These are phyloP conservation scores for Halocynthia roretzi DNA, from an alignment of 23 tunicate genomes.

Conservation along the genomic window DNA sequence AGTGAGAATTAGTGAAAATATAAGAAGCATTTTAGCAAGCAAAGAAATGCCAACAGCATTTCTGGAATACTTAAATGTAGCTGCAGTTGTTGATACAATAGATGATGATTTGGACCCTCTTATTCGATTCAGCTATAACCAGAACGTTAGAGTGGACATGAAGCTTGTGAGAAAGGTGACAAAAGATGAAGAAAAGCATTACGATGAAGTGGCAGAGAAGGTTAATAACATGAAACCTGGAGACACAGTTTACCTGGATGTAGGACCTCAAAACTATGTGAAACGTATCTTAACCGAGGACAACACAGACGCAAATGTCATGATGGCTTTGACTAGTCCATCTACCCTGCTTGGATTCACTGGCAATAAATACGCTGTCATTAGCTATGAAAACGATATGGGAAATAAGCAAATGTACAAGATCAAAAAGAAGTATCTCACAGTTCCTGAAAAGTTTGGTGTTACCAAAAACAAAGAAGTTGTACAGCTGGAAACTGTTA, in stretches of 20 bases:
- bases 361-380: not conserved
- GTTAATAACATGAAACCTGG: slow-evolving; percentile 1
- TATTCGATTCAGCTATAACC: not conserved
- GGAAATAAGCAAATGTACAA: not conserved
- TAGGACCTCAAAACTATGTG: slow-evolving; percentile 14
- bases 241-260: slow-evolving; percentile 6
- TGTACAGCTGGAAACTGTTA: too few relatives aligned
- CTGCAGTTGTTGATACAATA: not conserved
- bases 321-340: not conserved
- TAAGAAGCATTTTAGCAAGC: not conserved
- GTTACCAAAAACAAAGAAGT: not conserved
- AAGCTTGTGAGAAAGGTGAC: not conserved
- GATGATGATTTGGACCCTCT: slow-evolving; percentile 1
- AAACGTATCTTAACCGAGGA: not conserved
- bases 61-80: not conserved
- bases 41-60: not conserved
- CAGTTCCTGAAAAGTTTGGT: slow-evolving; percentile 4
- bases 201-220: not conserved
- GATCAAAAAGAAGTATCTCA: not conserved
- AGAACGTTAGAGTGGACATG: not conserved
- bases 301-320: not conserved
- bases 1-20: not conserved
- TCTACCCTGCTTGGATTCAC: slow-evolving; percentile 10
- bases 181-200: not conserved
- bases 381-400: not conserved